These are phyloP conservation scores for Gambusia yucatana DNA, from an alignment of 2,797 vertebrate species.

Conservation along the genomic window DNA sequence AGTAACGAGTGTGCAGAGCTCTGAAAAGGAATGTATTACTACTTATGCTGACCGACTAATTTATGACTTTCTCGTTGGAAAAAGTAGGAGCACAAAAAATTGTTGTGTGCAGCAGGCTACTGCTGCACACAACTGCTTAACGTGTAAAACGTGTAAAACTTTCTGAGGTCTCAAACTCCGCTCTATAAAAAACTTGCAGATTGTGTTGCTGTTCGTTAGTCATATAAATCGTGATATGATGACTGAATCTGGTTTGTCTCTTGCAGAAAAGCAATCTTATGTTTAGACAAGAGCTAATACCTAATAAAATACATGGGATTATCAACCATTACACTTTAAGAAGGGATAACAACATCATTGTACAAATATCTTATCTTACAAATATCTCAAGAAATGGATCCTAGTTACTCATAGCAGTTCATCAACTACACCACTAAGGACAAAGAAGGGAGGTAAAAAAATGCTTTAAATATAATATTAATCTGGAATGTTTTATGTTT, in stretches of 20 bases:
- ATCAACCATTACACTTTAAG: neutral
- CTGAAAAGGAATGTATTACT: neutral
- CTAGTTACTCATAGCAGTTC: neutral
- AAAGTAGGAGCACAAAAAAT: neutral
- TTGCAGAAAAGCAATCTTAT: neutral
- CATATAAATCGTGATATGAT: neutral
- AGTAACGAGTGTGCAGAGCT: constrained; percentile 28
- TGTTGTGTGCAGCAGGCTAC: neutral
- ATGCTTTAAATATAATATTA: neutral
- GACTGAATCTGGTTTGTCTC: neutral
- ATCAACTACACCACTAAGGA: neutral
- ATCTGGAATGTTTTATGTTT: neutral
- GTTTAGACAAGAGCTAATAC: neutral
- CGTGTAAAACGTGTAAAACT: neutral
- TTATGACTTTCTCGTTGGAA: neutral
- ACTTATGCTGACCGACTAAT: neutral
- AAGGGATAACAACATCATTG: neutral
- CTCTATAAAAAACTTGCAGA: neutral
- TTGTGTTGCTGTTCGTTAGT: neutral
- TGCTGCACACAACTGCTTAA: too few species aligned
- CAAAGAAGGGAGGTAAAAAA: neutral
- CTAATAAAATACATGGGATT: neutral
- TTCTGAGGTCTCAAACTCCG: neutral
- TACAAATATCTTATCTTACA: neutral
- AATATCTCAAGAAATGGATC: neutral